These are phyloP conservation scores for Phrynocephalus versicolor DNA, from an alignment of 2,113 vertebrate species.

Conservation along the genomic window DNA sequence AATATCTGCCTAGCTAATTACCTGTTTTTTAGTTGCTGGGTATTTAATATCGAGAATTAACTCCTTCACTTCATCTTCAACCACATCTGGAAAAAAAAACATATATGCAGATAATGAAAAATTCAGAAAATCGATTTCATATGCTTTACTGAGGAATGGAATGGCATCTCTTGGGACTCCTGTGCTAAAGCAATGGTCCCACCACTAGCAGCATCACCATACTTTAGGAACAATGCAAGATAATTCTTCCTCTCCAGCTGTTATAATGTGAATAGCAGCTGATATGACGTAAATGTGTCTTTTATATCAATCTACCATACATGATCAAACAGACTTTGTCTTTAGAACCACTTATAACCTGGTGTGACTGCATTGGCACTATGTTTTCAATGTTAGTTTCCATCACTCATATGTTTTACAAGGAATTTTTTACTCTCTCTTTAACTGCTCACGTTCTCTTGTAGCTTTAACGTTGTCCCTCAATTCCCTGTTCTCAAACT, in stretches of 20 bases:
- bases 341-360: too few species aligned
- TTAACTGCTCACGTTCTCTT: too few species aligned
- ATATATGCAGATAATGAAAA: background rate
- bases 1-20: slow-evolving; percentile 52
- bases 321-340: too few species aligned
- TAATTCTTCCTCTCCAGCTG: background rate
- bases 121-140: slow-evolving; percentile 9
- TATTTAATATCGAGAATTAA: slow-evolving; percentile 94
- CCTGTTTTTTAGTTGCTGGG: slow-evolving; percentile 94
- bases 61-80: slow-evolving; percentile 88
- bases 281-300: too few species aligned
- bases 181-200: background rate
- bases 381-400: too few species aligned
- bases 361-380: too few species aligned
- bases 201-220: background rate
- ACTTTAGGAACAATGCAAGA: background rate
- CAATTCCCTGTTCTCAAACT: too few species aligned
- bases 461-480: too few species aligned
- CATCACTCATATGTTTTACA: too few species aligned
- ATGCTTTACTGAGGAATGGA: fast-evolving
- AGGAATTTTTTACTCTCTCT: too few species aligned
- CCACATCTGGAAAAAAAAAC: slow-evolving; percentile 76
- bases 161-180: background rate
- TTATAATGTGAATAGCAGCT: too few species aligned
- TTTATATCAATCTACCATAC: too few species aligned